phyloP scores from a whole-genome alignment of 2,888 invertebrate genomes.

The Timema cristinae region DNA sequence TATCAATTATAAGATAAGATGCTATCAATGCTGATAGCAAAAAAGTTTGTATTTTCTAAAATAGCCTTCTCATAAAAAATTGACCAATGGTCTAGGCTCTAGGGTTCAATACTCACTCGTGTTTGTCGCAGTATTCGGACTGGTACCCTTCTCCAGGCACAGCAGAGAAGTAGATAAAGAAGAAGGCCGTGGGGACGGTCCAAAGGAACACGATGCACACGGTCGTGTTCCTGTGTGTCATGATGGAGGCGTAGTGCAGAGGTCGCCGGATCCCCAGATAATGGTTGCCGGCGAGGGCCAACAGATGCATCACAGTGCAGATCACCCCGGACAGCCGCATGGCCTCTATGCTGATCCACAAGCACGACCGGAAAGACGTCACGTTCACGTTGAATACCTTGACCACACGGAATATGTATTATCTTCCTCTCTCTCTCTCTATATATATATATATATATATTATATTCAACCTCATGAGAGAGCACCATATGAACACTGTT shows the following conservation, averaged over 20 bases:
- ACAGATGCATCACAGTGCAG: conserved; percentile 58
- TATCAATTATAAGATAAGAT: too few relatives aligned
- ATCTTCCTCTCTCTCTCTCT: too few relatives aligned
- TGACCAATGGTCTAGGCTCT: too few relatives aligned
- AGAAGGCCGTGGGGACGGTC: conserved; percentile 51
- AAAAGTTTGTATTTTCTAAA: too few relatives aligned
- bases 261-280: conserved; percentile 61
- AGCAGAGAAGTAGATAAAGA: conserved; percentile 51
- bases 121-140: conserved; percentile 32
- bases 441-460: too few relatives aligned
- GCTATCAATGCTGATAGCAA: too few relatives aligned
- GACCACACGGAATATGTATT: too few relatives aligned
- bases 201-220: conserved; percentile 52
- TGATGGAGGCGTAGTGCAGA: conserved; percentile 57
- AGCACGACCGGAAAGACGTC: not conserved
- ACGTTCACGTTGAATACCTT: too few relatives aligned
- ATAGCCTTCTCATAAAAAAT: too few relatives aligned
- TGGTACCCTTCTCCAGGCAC: conserved; percentile 49
- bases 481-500: too few relatives aligned
- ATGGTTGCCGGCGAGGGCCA: conserved; percentile 61
- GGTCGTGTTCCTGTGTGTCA: conserved; percentile 52
- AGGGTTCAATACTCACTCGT: conserved; percentile 20
- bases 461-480: too few relatives aligned
- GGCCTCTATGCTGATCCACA: conserved; percentile 41
- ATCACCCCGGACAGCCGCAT: conserved; percentile 56